phyloP scores from a whole-genome alignment of 2,888 invertebrate genomes.

The Hemistola chrysoprasaria region DNA sequence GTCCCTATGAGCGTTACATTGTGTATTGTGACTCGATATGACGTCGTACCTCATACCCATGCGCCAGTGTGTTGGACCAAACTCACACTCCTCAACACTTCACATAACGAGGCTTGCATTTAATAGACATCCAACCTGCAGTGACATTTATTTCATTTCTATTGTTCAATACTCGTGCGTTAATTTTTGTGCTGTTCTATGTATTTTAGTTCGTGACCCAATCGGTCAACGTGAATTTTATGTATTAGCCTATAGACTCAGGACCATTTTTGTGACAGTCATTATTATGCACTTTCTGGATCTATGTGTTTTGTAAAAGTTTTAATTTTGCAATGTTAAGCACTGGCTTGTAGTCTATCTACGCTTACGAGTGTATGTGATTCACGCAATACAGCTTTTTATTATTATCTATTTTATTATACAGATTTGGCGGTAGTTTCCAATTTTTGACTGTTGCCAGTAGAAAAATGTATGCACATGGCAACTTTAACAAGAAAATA shows the following conservation, averaged over 20 bases:
- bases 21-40: too few species aligned
- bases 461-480: slow-evolving; percentile 12
- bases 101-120: slow-evolving; percentile 55
- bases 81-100: too few species aligned
- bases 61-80: too few species aligned
- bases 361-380: slow-evolving; percentile 53
- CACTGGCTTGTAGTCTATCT: slow-evolving; percentile 66
- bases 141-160: slow-evolving; percentile 59
- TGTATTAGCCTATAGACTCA: slow-evolving; percentile 53
- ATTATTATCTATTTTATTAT: slow-evolving; percentile 18
- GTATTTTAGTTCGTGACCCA: slow-evolving; percentile 56
- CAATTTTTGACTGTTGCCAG: slow-evolving; percentile 22
- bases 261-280: slow-evolving; percentile 72
- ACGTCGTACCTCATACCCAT: too few species aligned
- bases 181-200: slow-evolving; percentile 71
- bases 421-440: slow-evolving; percentile 34
- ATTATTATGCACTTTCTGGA: slow-evolving; percentile 60
- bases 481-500: slow-evolving; percentile 11
- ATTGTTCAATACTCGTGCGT: slow-evolving; percentile 61
- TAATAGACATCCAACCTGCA: slow-evolving; percentile 65
- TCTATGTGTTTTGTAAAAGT: slow-evolving; percentile 54
- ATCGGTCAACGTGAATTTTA: slow-evolving; percentile 48
- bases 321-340: slow-evolving; percentile 58
- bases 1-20: too few species aligned
- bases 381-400: slow-evolving; percentile 41